Percentiles rank a stretch among this genome's conserved stretches.
Conservation (phyloP, 2,888 invertebrate species). For the Myopa tessellatipennis region DNA sequence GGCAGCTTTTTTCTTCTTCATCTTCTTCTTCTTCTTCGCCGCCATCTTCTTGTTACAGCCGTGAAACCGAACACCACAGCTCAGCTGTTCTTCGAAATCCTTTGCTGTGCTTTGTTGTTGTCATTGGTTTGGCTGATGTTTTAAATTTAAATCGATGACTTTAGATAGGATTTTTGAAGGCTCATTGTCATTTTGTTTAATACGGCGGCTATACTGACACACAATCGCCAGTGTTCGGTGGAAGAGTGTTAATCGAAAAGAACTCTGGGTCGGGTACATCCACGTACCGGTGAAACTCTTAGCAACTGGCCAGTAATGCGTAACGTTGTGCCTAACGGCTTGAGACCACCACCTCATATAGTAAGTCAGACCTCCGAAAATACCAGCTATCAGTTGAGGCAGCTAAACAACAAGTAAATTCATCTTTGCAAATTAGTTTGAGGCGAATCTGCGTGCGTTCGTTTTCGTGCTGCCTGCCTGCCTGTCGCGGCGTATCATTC, state of each 20-base stretch:
- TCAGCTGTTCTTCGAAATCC: slow-evolving; percentile 33
- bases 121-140: neutral
- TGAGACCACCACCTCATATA: slow-evolving; percentile 13
- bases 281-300: neutral
- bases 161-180: neutral
- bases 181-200: neutral
- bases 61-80: slow-evolving; percentile 20
- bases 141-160: neutral
- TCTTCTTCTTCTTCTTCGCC: neutral
- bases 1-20: neutral
- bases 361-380: neutral
- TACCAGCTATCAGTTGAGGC: neutral
- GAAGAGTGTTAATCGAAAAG: neutral
- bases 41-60: neutral
- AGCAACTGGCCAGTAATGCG: neutral
- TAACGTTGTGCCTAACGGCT: slow-evolving; percentile 10
- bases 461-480: neutral
- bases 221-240: neutral
- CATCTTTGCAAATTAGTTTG: slow-evolving; percentile 1
- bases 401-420: neutral
- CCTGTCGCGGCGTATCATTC: slow-evolving; percentile 6
- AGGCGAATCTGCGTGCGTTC: slow-evolving; percentile 16
- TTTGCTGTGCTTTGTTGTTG: neutral
- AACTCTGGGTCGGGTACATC: neutral
- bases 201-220: neutral